Conservation (phyloP, 2,113 vertebrate species). For the Gadus macrocephalus region DNA sequence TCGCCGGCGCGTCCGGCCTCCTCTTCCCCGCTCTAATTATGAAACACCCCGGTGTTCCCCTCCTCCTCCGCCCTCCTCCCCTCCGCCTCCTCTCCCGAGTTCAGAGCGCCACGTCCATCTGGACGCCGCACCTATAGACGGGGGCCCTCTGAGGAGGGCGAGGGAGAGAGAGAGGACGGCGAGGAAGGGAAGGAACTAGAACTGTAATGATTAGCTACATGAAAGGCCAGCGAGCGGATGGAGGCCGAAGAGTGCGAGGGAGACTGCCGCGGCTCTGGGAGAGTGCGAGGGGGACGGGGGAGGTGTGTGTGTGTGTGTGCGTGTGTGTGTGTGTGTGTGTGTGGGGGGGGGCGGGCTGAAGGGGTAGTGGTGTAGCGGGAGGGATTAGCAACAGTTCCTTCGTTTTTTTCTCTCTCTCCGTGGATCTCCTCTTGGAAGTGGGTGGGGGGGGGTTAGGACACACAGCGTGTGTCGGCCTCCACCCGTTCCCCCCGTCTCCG, state of each 20-base stretch:
- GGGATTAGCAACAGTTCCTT: conserved; percentile 16
- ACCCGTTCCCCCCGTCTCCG: conserved; percentile 33
- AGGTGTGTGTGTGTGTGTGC: no score
- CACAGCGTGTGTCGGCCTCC: conserved; percentile 40
- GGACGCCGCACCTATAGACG: conserved; percentile 30
- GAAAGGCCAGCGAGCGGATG: conserved; percentile 53
- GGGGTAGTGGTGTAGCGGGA: conserved; percentile 2
- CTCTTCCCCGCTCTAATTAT: conserved; percentile 21
- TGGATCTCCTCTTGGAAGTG: neutral
- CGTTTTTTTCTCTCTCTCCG: neutral
- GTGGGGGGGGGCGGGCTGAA: conserved; percentile 1
- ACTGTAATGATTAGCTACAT: conserved; percentile 72
- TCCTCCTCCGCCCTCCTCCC: conserved; percentile 1
- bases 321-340: no score
- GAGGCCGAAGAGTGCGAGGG: conserved; percentile 19
- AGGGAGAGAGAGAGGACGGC: conserved; percentile 49
- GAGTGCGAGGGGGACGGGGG: conserved; percentile 42
- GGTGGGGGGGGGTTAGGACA: conserved; percentile 5
- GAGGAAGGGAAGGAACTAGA: conserved; percentile 25
- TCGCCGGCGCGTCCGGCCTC: conserved; percentile 25
- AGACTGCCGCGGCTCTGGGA: conserved; percentile 1
- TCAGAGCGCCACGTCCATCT: conserved; percentile 65
- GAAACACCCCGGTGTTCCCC: conserved; percentile 27
- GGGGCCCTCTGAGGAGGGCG: conserved; percentile 2
- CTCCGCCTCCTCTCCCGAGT: conserved; percentile 52